phyloP scores from a whole-genome alignment of 2,113 vertebrate genomes.

The Protobothrops mucrosquamatus region DNA sequence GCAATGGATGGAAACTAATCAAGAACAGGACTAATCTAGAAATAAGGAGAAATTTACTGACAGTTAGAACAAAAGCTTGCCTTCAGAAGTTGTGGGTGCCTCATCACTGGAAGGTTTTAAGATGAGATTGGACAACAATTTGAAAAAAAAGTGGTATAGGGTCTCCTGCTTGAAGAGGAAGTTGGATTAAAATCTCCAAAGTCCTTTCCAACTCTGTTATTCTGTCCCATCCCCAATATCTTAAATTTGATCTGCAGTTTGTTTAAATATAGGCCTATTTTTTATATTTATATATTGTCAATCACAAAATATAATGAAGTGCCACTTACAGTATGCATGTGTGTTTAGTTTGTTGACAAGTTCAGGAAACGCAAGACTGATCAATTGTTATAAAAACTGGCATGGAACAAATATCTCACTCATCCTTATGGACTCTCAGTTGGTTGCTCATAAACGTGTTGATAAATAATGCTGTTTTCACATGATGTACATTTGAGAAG shows the following conservation, averaged over 20 bases:
- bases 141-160: no score
- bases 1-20: no score
- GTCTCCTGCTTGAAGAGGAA: no score
- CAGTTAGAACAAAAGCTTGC: no score
- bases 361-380: neutral
- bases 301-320: neutral
- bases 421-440: neutral
- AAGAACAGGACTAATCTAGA: no score
- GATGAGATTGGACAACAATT: no score
- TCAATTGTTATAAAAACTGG: neutral
- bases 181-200: no score
- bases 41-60: no score
- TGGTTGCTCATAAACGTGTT: neutral
- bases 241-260: neutral
- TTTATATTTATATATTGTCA: neutral
- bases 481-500: neutral
- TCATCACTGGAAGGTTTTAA: no score
- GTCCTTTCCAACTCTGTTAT: neutral
- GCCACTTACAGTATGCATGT: neutral
- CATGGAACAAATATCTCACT: neutral
- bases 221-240: neutral
- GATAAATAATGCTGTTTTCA: neutral
- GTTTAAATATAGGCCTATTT: neutral
- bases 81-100: no score
- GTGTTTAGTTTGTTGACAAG: neutral